Evolutionary conservation across 2,113 vertebrate species (phyloP), one percentile per base, ranked within the genome.

Genomic region (Odontophorus gujanensis): DNA sequence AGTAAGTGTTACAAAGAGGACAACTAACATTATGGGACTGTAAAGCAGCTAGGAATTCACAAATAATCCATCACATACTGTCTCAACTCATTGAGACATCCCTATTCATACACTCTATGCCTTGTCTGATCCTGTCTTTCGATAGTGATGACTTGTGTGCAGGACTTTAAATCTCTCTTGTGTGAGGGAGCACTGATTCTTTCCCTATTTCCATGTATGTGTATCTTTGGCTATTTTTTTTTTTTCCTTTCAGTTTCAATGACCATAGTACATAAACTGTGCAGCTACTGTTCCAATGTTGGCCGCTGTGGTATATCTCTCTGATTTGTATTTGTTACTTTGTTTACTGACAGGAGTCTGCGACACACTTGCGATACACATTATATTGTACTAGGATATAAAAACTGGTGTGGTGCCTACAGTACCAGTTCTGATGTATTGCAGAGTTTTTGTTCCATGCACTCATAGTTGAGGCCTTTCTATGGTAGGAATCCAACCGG

Each of bases 221-320:
- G 3, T 50, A 9, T 84, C 58, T 84, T 59, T 42, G 53, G 6
- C 2, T 26, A 0, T 2, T 62, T 72, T 73, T 68, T 10, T 30
- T 10, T 32, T 18, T 3, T 32, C 28, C 75, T 74, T 51, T 59
- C 4, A 11, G 26, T 59, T 79, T 25, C 51, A 91, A n/a, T 85
- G 63, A 43, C 32, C 26, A 15, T 51, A 59, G 75, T 80, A 32
- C 42, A 24, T 62, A 51, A 79, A 93, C 75, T 95, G 32, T 89
- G 63, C 59, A 63, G 47, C 79, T 91, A 36, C 68, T 93, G 81
- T 92, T 95, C 45, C 25, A 21, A 0, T n/a, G 25, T 42, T 43
- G 48, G 94, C 92, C 93, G 86, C 85, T 93, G 87, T 72, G 67
- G 66, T 80, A 58, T 74, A 68, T 82, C 85, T 92, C 87, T 84